Base-by-base conservation (phyloP, 2,888 invertebrate genomes). In the Oscheius onirici region DNA sequence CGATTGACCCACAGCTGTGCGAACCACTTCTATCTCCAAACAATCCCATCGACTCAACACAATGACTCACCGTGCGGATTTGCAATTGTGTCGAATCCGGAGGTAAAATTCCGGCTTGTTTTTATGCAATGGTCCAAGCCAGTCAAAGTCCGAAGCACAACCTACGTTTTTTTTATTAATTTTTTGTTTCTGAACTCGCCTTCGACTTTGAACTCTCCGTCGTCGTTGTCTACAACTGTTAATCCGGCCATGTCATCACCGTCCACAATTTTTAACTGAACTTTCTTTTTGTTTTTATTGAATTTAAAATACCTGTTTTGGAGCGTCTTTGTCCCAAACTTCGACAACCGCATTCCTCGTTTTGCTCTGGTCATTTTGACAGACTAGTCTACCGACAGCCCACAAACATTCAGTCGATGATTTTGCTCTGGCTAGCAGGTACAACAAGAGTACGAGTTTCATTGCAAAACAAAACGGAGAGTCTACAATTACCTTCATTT, bases 31-130 rank as follows among this genome's bases (percentile, higher is more conserved):
- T 6, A 20, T 20, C 17, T 6, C 3, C 22, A 49, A n/a, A 49
- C 49, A 49, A 49, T 49, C 17, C 22, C 5, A 20, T 49, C 17
- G 17, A 34, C 34, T 6, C 34, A 34, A 34, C 17, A 46, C 20
- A 24, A 17, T 49, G 28, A 70, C 69, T 26, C 17, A 69, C 70
- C 54, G 46, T 15, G 41, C 6, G 2, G 70, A 63, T 10, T 76
- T 79, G 67, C 84, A 84, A 10, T 75, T 69, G 67, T 85, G 85
- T 2, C 71, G 73, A 54, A 85, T 69, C 60, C 76, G 74, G 44
- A 85, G 57, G 68, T 83, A 85, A 58, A 83, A 81, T 57, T 85
- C 85, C 1, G 84, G 84, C 15, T 74, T 68, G 63, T 84, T 84
- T 24, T 71, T 74, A 54, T 79, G 54, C 24, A 79, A 63, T 1